Base-by-base conservation (phyloP, 2,113 vertebrate genomes). In the Oncorhynchus gorbuscha region DNA sequence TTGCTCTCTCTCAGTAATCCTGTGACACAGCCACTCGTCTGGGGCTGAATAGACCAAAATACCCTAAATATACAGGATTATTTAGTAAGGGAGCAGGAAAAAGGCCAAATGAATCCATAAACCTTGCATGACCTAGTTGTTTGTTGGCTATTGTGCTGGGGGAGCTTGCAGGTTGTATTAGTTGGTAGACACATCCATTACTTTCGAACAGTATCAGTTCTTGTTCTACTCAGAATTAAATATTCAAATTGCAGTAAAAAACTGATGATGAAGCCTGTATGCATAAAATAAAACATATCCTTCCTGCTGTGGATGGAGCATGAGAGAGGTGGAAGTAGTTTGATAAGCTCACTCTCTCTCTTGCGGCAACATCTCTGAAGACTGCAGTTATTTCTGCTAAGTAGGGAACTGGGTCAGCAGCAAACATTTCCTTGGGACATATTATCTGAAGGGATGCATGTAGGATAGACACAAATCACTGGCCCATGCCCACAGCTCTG, bases 351-450 rank as follows among this genome's bases (percentile, higher is more conserved):
- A 4, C 67, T 39, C 30, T 69, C 67, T 20, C 28, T 26, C 45
- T 35, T 24, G 24, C 70, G 16, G 39, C 48, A 22, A n/a, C n/a
- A 64, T 65, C 62, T 28, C 62, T 65, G 39, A 45, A 9, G 39
- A 45, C 32, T 70, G 48, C 48, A 51, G 70, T 26, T 51, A 26
- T 65, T 26, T 14, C 26, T 65, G 62, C 49, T 71, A 71, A 48
- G 45, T 71, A 71, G 70, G 70, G 49, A 71, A 71, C n/a, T 71
- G 14, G 70, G 70, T 26, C 48, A 55, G 45, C 4, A 6, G 49
- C 35, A 6, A 70, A 22, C 14, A 58, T 71, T 22, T 48, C 48
- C 48, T 18, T 55, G 68, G 62, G n/a, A 26, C 64, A 20, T 20
- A 68, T n/a, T 55, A 51, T 71, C 24, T 71, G 48, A 55, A 71